Base-by-base conservation (phyloP, 2,888 invertebrate genomes). In the Clanis bilineata region DNA sequence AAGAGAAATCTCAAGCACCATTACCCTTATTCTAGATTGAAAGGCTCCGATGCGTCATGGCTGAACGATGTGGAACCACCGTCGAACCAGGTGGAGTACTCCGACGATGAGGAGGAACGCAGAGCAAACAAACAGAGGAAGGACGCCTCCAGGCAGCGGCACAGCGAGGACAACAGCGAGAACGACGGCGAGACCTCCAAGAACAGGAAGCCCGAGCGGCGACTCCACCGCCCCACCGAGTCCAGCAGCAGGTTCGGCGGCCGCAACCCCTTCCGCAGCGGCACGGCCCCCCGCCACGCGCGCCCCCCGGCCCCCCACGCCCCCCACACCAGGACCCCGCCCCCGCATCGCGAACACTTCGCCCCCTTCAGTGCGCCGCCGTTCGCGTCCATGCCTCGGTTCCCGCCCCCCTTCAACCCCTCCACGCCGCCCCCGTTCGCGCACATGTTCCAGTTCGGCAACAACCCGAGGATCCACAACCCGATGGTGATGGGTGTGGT, bases 31-130 rank as follows among this genome's bases (percentile, higher is more conserved):
- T 75, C 64, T 88, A 97, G 96, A 82, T 83, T 95, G 60, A 96
- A 95, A 85, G 98, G 97, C 4, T 96, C 95, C 0, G 98, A 98
- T 91, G 98, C 98, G 0, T 96, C 97, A 0, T 98, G 97, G 96
- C 93, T 95, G 69, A 93, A 97, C 79, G 96, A 97, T 79, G 87
- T 95, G 47, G 98, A 98, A 81, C 97, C 98, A 0, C 98, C 98
- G 0, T 86, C 93, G 0, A 93, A 93, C 71, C 94, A 93, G 66
- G 70, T 95, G 0, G 97, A 97, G 32, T 98, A 94, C 84, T 98
- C 98, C 0, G 98, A 98, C 80, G 98, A 98, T 79, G 98, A 98
- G 74, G 94, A 95, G 62, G 98, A 98, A 76, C 92, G 94, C 15
- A 79, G 82, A 62, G 93, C 93, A 0, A 90, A 87, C 59, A 79